phyloP scores from a whole-genome alignment of 2,113 vertebrate genomes.

The Vulpes lagopus region DNA sequence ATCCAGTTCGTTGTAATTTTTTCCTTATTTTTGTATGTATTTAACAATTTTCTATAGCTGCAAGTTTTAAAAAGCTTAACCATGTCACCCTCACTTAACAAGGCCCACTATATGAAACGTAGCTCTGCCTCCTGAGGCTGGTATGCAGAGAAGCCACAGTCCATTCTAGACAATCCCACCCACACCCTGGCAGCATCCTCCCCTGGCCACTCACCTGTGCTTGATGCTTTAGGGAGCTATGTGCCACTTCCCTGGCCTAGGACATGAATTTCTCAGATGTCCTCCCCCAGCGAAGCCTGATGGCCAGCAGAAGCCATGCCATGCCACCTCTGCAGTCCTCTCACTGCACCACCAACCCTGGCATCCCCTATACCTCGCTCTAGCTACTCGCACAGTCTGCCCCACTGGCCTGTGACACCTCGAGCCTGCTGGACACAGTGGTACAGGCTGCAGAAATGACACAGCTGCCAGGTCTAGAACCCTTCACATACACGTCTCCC shows the following conservation, averaged over 20 bases:
- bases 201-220: not conserved
- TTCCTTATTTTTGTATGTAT: not conserved
- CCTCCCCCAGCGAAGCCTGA: not conserved
- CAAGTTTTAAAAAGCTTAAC: not conserved
- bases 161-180: not conserved
- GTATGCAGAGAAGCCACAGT: not conserved
- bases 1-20: not conserved
- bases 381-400: accelerated
- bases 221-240: accelerated
- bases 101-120: accelerated
- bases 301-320: not conserved
- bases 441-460: not conserved
- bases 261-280: not conserved
- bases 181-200: accelerated
- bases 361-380: accelerated
- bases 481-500: not conserved
- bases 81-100: not conserved
- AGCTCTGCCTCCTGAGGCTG: not conserved
- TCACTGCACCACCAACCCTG: accelerated
- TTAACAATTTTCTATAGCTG: not conserved
- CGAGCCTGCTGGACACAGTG: not conserved
- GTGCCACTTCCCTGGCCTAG: not conserved
- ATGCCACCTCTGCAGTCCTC: not conserved
- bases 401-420: not conserved
- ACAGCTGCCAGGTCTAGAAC: not conserved